A percentile compares a stretch with the other conserved stretches of the same genome.
Conservation (phyloP, 2,113 vertebrate genomes). For the Merops nubicus region DNA sequence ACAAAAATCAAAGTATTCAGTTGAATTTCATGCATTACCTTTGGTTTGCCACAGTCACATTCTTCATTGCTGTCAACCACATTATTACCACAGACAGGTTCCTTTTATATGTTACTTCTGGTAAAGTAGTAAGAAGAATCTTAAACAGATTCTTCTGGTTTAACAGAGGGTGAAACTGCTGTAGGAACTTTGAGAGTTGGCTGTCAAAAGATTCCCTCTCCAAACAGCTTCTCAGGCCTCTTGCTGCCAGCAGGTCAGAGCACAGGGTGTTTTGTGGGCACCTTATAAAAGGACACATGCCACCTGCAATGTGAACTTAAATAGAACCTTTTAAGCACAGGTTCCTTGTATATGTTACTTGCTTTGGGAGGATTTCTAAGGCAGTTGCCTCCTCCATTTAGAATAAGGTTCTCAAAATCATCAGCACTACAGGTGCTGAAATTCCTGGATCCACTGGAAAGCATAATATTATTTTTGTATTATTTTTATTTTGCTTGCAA, state of each 20-base stretch:
- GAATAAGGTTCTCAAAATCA: slow-evolving; percentile 81
- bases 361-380: slow-evolving; percentile 82
- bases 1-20: not conserved
- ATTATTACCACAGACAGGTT: slow-evolving; percentile 84
- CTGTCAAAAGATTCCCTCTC: not conserved
- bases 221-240: not conserved
- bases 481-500: not conserved
- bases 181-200: not conserved
- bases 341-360: slow-evolving; percentile 67
- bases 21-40: slow-evolving; percentile 69
- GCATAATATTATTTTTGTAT: not conserved
- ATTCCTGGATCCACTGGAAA: slow-evolving; percentile 72
- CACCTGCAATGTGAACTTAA: not conserved
- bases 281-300: not conserved
- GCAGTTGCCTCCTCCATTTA: slow-evolving; percentile 81
- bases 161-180: not conserved
- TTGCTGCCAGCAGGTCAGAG: not conserved
- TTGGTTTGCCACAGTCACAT: slow-evolving; percentile 86
- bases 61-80: slow-evolving; percentile 81
- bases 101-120: too few relatives aligned
- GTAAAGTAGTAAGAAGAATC: too few relatives aligned
- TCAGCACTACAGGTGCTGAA: slow-evolving; percentile 84
- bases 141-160: too few relatives aligned
- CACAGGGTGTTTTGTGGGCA: not conserved
- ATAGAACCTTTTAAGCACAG: not conserved